phyloP scores from a whole-genome alignment of 2,113 vertebrate species.

The Notarius lentiginosus region DNA sequence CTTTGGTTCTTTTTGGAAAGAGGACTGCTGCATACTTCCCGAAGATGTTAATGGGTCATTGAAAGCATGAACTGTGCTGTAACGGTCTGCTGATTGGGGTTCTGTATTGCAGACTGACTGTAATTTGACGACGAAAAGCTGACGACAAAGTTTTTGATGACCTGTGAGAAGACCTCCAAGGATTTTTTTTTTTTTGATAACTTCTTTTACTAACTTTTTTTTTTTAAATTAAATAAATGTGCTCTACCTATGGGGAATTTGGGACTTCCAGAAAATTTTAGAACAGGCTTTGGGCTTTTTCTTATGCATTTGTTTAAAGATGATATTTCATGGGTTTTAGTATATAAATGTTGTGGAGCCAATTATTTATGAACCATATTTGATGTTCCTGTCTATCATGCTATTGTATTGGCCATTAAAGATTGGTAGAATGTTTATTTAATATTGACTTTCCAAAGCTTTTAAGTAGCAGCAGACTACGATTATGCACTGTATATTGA shows the following conservation, averaged over 20 bases:
- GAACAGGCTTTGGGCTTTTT: neutral
- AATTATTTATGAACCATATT: neutral
- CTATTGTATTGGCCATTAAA: neutral
- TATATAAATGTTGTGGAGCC: neutral
- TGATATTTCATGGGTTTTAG: neutral
- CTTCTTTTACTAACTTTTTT: neutral
- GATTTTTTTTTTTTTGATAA: conserved; percentile 8
- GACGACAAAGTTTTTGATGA: neutral
- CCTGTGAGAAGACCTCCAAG: conserved; percentile 6
- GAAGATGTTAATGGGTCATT: neutral
- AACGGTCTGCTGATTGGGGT: neutral
- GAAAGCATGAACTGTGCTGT: neutral
- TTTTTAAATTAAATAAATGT: neutral
- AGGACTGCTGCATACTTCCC: neutral
- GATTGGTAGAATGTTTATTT: neutral
- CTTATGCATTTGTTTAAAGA: neutral
- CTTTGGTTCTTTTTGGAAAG: conserved; percentile 9
- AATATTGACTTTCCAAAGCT: neutral
- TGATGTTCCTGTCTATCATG: neutral
- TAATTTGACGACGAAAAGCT: neutral
- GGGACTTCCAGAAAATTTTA: neutral
- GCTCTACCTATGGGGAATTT: neutral
- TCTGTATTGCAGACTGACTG: neutral
- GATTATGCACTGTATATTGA: neutral
- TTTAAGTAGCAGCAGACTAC: neutral